Evolutionary conservation across 2,113 vertebrate species (phyloP).

Genomic region (Sorex fumeus): DNA sequence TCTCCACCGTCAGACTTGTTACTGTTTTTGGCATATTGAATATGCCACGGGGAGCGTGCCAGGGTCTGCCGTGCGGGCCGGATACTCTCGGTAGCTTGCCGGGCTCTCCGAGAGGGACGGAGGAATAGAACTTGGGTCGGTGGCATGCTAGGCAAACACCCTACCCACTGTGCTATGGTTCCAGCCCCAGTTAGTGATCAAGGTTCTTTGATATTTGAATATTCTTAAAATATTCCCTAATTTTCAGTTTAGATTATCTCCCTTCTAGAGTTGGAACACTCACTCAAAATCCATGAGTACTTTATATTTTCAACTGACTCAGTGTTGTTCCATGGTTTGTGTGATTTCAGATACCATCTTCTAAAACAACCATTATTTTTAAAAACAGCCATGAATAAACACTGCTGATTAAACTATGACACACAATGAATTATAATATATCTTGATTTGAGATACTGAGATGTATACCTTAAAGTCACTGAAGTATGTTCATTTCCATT

Average conservation of each 20-base stretch:
- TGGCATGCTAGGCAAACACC: too few relatives aligned
- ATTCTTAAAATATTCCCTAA: neutral
- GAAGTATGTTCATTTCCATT: conserved; percentile 19
- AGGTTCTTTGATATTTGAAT: too few relatives aligned
- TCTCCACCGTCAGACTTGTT: too few relatives aligned
- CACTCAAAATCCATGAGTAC: neutral
- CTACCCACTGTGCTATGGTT: too few relatives aligned
- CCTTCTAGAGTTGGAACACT: neutral
- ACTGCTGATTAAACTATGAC: conserved; percentile 8
- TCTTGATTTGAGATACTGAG: conserved; percentile 36
- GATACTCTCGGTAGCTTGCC: too few relatives aligned
- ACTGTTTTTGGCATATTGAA: too few relatives aligned
- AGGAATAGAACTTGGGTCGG: too few relatives aligned
- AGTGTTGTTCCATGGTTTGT: neutral
- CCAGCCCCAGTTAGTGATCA: too few relatives aligned
- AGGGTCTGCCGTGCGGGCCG: too few relatives aligned
- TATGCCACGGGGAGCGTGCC: too few relatives aligned
- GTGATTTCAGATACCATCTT: neutral
- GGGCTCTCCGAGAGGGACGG: too few relatives aligned
- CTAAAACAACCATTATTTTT: conserved; percentile 11
- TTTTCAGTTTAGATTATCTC: neutral
- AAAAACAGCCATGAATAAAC: conserved; percentile 16
- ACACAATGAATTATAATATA: neutral
- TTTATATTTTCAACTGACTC: neutral
- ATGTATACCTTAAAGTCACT: neutral